phyloP scores from a whole-genome alignment of 1,140 invertebrate genomes.

The Calliphora vicina region DNA sequence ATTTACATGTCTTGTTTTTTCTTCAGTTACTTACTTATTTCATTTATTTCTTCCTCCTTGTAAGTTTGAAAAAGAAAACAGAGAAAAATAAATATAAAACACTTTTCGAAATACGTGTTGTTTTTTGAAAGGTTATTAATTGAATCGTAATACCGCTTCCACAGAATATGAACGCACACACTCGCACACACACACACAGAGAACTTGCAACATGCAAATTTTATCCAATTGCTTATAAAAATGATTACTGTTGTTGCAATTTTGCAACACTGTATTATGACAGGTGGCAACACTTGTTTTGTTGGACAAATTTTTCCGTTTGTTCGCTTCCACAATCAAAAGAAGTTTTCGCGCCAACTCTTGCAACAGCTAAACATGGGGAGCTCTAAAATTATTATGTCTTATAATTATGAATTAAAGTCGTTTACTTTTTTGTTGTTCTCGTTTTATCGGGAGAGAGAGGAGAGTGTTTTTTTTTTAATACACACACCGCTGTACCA shows the following conservation, averaged over 20 bases:
- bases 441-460: not conserved
- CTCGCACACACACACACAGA: not conserved
- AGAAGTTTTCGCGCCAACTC: slow-evolving; percentile 1
- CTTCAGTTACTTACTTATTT: not conserved
- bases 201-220: slow-evolving; percentile 33
- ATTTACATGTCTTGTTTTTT: not conserved
- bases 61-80: not conserved
- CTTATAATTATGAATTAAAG: not conserved
- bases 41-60: not conserved
- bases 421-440: not conserved
- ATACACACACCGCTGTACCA: not conserved
- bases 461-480: not conserved
- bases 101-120: slow-evolving; percentile 10
- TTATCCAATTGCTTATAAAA: not conserved
- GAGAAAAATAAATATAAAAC: not conserved
- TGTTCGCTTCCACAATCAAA: not conserved
- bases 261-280: slow-evolving; percentile 34
- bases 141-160: slow-evolving; percentile 37
- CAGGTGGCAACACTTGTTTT: slow-evolving; percentile 41
- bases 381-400: not conserved
- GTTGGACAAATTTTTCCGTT: not conserved
- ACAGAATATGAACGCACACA: not conserved
- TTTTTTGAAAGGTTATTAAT: slow-evolving; percentile 37
- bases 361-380: not conserved
- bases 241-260: not conserved